Conservation (phyloP, 2,797 vertebrate species). For the Leuciscus waleckii region DNA sequence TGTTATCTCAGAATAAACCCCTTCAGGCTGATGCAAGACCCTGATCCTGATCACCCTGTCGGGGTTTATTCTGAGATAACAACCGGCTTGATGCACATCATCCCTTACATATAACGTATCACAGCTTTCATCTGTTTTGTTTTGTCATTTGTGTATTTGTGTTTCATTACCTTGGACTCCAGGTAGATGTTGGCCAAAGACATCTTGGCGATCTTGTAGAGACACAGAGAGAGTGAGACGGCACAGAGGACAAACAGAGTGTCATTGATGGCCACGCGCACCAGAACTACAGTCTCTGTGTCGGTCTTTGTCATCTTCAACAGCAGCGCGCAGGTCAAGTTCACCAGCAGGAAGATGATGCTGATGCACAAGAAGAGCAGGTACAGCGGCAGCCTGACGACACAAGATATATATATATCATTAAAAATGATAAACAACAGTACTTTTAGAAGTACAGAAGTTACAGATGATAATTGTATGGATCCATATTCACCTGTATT, state of each 20-base stretch:
- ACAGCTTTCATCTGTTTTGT: neutral
- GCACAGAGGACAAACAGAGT: conserved; percentile 93
- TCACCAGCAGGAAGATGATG: conserved; percentile 92
- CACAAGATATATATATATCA: neutral
- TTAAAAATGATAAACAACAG: neutral
- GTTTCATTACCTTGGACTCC: conserved; percentile 88
- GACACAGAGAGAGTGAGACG: conserved; percentile 90
- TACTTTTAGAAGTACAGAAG: no score
- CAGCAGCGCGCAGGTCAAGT: conserved; percentile 91
- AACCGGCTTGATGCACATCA: no score
- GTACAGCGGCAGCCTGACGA: conserved; percentile 80
- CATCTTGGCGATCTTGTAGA: conserved; percentile 98
- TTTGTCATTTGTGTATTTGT: neutral
- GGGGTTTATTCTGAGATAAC: no score
- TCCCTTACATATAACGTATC: no score
- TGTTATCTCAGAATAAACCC: no score
- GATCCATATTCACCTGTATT: conserved; percentile 85
- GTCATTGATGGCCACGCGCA: conserved; percentile 95
- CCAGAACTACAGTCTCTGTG: conserved; percentile 86
- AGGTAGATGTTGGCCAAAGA: conserved; percentile 96
- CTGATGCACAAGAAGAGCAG: conserved; percentile 89
- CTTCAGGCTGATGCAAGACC: no score
- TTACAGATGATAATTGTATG: neutral
- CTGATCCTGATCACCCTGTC: no score
- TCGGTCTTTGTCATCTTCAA: conserved; percentile 88